Evolutionary conservation across 1,140 invertebrate genomes (phyloP).

Genomic region (Heliconius eleuchia): DNA sequence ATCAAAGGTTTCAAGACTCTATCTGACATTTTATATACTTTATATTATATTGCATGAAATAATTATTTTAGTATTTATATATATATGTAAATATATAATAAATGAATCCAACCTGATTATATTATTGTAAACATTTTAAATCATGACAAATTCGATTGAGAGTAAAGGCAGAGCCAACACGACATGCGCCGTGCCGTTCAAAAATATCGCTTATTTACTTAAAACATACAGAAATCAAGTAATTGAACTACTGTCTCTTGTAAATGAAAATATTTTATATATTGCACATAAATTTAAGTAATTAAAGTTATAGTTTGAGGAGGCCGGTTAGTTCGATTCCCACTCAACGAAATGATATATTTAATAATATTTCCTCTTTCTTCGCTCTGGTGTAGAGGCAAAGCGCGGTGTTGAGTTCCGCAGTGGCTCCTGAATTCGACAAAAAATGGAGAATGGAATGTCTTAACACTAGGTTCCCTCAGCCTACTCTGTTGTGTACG

Average conservation of each 20-base stretch:
- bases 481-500: no score
- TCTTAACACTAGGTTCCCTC: no score
- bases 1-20: not conserved
- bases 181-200: not conserved
- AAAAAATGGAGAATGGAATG: no score
- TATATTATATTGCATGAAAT: not conserved
- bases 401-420: no score
- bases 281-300: not conserved
- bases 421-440: no score
- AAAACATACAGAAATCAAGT: slow-evolving; percentile 5
- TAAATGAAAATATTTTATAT: slow-evolving; percentile 5
- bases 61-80: not conserved
- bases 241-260: not conserved
- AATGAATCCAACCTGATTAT: not conserved
- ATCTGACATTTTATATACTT: not conserved
- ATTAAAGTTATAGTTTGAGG: not conserved
- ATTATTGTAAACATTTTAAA: slow-evolving; percentile 5
- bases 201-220: not conserved
- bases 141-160: slow-evolving; percentile 13
- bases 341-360: no score
- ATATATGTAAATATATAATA: not conserved
- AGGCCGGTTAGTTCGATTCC: no score
- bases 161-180: slow-evolving; percentile 11
- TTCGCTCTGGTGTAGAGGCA: no score
- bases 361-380: no score